These are phyloP conservation scores for Drosophila neonasuta DNA, from an alignment of 2,888 invertebrate species.

Conservation along the genomic window DNA sequence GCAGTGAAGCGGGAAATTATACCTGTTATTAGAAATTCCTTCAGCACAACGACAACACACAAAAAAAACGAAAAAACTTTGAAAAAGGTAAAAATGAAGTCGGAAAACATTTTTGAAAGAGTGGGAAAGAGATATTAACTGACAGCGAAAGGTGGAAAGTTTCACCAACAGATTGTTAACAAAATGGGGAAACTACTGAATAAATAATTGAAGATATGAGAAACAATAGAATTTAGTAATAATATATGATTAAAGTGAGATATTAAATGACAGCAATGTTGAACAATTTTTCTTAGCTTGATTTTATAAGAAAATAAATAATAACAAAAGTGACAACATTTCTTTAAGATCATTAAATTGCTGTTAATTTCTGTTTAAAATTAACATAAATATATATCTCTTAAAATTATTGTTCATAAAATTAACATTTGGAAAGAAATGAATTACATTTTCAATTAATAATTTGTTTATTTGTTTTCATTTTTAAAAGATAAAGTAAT, in stretches of 20 bases:
- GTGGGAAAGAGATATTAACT: slow-evolving; percentile 1
- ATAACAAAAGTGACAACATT: neutral
- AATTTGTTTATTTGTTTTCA: too few species aligned
- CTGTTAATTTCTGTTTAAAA: too few species aligned
- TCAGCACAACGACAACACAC: neutral
- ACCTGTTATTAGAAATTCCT: slow-evolving; percentile 26
- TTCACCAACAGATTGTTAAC: neutral
- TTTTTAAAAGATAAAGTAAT: too few species aligned
- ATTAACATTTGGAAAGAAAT: too few species aligned
- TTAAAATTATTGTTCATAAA: too few species aligned
- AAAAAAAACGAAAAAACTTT: neutral
- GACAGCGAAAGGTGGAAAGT: neutral
- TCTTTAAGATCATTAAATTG: too few species aligned
- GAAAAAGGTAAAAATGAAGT: slow-evolving; percentile 1
- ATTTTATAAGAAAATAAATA: too few species aligned
- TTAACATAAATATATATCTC: too few species aligned
- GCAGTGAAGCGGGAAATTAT: slow-evolving; percentile 29
- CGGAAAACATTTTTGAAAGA: neutral
- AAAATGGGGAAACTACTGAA: neutral
- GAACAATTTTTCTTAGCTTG: too few species aligned
- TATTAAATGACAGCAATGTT: neutral
- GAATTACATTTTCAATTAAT: too few species aligned
- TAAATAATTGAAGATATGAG: neutral
- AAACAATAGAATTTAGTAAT: neutral
- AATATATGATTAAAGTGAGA: neutral